Percentiles rank a stretch among this genome's conserved stretches.
Conservation (phyloP, 2,113 vertebrate genomes). For the Albula glossodonta region DNA sequence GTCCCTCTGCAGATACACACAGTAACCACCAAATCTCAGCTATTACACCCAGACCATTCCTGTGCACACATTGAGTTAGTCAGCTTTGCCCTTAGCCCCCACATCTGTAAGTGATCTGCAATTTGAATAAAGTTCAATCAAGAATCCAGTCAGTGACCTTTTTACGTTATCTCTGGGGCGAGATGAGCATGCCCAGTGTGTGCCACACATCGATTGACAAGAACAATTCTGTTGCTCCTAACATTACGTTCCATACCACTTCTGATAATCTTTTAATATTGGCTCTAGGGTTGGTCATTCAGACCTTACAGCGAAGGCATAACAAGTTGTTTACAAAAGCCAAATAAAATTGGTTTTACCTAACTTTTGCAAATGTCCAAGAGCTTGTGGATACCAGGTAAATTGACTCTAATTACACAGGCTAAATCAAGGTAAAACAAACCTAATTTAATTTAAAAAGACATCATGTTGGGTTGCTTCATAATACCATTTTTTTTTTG, state of each 20-base stretch:
- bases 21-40: not conserved
- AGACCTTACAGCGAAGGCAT: not conserved
- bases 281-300: not conserved
- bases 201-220: not conserved
- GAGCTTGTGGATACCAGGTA: not conserved
- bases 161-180: not conserved
- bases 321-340: not conserved
- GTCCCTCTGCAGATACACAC: not conserved
- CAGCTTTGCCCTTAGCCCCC: not conserved
- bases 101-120: not conserved
- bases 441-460: not conserved
- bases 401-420: too few relatives aligned
- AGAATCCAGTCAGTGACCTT: not conserved
- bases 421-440: too few relatives aligned
- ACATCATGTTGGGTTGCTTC: too few relatives aligned
- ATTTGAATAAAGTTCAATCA: not conserved
- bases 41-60: not conserved
- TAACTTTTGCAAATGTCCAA: not conserved
- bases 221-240: not conserved
- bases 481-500: not conserved
- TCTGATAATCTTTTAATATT: not conserved
- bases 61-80: not conserved
- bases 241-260: not conserved
- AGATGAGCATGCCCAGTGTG: not conserved
- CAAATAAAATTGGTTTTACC: not conserved